phyloP scores from a whole-genome alignment of 2,797 vertebrate species.

The Sardinella longiceps region DNA sequence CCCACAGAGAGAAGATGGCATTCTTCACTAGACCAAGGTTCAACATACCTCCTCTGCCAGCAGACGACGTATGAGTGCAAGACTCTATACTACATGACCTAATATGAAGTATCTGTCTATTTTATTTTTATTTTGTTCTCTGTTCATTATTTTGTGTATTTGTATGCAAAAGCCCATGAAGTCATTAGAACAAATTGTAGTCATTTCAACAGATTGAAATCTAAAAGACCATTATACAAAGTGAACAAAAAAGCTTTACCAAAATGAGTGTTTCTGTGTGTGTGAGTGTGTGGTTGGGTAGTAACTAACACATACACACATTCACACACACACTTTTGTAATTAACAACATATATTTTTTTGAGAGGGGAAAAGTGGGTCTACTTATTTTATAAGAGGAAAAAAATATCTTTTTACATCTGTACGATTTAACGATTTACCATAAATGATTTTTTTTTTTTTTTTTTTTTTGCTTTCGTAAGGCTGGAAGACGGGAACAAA shows the following conservation, averaged over 20 bases:
- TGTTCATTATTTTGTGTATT: conserved; percentile 42
- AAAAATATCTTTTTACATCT: conserved; percentile 79
- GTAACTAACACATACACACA: conserved; percentile 43
- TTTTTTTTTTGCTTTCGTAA: conserved; percentile 85
- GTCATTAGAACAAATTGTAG: conserved; percentile 81
- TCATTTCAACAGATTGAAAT: conserved; percentile 73
- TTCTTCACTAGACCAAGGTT: conserved; percentile 99
- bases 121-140: conserved; percentile 65
- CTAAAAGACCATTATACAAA: conserved; percentile 81
- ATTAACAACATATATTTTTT: conserved; percentile 81
- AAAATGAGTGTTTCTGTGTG: conserved; percentile 45
- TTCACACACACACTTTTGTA: conserved; percentile 78
- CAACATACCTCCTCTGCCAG: conserved; percentile 95
- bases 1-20: conserved; percentile 96
- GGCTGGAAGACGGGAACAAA: conserved; percentile 98
- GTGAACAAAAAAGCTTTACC: conserved; percentile 74
- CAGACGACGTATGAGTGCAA: conserved; percentile 91
- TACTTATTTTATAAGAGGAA: conserved; percentile 83
- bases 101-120: conserved; percentile 92
- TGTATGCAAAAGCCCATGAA: conserved; percentile 80
- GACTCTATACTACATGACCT: conserved; percentile 69
- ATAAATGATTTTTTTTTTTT: conserved; percentile 66
- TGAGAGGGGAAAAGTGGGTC: conserved; percentile 75
- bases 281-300: conserved; percentile 33
- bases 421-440: conserved; percentile 72